Evolutionary conservation across 2,113 vertebrate genomes (phyloP).

Genomic region (Psammodynastes pulverulentus): DNA sequence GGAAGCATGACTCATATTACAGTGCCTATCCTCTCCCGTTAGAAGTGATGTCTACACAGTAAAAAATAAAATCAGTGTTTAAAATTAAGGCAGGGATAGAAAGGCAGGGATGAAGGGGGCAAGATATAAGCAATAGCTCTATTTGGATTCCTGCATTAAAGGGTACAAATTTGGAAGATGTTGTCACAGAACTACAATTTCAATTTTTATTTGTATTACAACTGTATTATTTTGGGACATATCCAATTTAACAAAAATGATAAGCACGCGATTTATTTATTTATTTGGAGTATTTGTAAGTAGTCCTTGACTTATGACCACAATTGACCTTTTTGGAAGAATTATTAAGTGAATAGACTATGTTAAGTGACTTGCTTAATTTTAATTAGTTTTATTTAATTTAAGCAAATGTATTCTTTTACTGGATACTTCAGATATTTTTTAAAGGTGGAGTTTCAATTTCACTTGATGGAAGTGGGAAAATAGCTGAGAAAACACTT

Average conservation of each 20-base stretch:
- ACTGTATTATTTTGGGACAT: not conserved
- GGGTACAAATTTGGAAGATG: not conserved
- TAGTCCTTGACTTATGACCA: too few species aligned
- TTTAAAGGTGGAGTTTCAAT: not conserved
- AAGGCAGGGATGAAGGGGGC: not conserved
- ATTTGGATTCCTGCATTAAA: not conserved
- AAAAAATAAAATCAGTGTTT: not conserved
- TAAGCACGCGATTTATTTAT: not conserved
- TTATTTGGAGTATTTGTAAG: not conserved
- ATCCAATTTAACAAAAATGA: not conserved
- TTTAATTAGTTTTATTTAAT: too few species aligned
- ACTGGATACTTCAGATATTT: not conserved
- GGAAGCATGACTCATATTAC: not conserved
- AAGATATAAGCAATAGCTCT: not conserved
- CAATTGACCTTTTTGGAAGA: too few species aligned
- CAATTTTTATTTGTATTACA: not conserved
- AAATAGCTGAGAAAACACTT: not conserved
- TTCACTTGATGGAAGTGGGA: not conserved
- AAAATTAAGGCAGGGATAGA: not conserved
- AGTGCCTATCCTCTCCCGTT: not conserved
- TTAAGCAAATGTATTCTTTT: not conserved
- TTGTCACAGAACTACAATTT: not conserved
- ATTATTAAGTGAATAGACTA: too few species aligned
- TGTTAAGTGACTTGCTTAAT: too few species aligned
- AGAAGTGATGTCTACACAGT: not conserved